Conservation (phyloP, 2,113 vertebrate species). For the Scomber japonicus region DNA sequence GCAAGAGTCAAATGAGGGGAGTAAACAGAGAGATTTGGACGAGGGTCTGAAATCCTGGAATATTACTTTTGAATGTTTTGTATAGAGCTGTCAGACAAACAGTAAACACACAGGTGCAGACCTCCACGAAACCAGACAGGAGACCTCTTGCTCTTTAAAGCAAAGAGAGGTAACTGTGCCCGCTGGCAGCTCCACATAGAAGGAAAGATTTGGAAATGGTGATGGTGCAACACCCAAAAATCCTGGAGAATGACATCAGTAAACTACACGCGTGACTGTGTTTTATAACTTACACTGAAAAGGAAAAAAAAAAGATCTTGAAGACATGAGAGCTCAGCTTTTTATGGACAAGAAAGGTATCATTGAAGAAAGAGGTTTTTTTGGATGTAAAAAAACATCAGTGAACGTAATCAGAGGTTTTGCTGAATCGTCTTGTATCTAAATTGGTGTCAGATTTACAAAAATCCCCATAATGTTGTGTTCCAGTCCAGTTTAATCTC, state of each 20-base stretch:
- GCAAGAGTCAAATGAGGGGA: neutral
- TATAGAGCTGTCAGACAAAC: neutral
- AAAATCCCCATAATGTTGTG: too few species aligned
- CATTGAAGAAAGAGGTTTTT: too few species aligned
- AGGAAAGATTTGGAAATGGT: neutral
- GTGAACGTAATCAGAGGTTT: too few species aligned
- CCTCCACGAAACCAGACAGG: constrained; percentile 14
- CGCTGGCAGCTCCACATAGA: neutral
- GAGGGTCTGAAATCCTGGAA: neutral
- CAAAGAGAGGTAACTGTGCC: neutral
- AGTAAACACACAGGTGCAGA: constrained; percentile 33
- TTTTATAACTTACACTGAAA: neutral
- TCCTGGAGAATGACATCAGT: constrained; percentile 29
- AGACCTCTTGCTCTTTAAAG: neutral
- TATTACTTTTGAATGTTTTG: constrained; percentile 1
- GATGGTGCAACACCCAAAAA: constrained; percentile 2
- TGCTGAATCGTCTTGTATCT: too few species aligned
- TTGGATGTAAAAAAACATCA: too few species aligned
- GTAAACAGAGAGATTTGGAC: constrained; percentile 23
- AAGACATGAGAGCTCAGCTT: neutral
- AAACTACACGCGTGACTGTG: neutral
- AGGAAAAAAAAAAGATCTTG: neutral
- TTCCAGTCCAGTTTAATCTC: too few species aligned
- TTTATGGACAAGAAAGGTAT: neutral
- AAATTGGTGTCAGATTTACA: too few species aligned